phyloP scores from a whole-genome alignment of 2,888 invertebrate genomes.

The Calliscelio sp. region DNA sequence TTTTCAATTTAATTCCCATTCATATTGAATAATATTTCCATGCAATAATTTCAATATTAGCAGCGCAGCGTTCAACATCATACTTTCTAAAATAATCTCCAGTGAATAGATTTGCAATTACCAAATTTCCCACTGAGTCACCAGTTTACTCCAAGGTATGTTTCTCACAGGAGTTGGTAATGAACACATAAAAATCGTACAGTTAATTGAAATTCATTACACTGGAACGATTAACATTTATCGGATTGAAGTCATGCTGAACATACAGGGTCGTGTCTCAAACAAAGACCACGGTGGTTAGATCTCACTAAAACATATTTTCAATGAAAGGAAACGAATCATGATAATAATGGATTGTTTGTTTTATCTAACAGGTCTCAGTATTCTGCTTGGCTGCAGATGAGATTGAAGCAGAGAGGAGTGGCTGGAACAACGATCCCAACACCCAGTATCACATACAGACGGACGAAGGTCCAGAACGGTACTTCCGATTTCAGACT shows the following conservation, averaged over 20 bases:
- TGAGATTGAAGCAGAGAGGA: conserved; percentile 83
- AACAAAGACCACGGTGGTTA: conserved; percentile 9
- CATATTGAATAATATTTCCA: no score
- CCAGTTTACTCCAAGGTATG: no score
- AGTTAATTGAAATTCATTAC: conserved; percentile 54
- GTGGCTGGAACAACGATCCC: conserved; percentile 88
- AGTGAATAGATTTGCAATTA: conserved; percentile 3
- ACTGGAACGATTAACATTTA: conserved; percentile 57
- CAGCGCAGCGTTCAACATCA: no score
- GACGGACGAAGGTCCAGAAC: conserved; percentile 96
- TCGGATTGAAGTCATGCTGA: conserved; percentile 38
- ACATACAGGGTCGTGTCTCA: conserved; percentile 15
- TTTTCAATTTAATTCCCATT: no score
- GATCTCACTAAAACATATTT: conserved; percentile 38
- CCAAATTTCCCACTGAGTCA: conserved; percentile 36
- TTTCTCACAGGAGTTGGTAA: conserved; percentile 24
- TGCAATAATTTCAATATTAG: no score
- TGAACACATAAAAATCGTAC: neutral
- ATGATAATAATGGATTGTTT: conserved; percentile 52
- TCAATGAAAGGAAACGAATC: conserved; percentile 42
- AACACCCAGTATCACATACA: conserved; percentile 96
- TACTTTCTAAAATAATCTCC: neutral
- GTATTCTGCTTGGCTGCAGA: conserved; percentile 82
- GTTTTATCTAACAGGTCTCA: conserved; percentile 78
- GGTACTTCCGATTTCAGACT: conserved; percentile 96